These are phyloP conservation scores for Druon quercuslanigerum DNA, from an alignment of 1,140 invertebrate species.

Conservation along the genomic window DNA sequence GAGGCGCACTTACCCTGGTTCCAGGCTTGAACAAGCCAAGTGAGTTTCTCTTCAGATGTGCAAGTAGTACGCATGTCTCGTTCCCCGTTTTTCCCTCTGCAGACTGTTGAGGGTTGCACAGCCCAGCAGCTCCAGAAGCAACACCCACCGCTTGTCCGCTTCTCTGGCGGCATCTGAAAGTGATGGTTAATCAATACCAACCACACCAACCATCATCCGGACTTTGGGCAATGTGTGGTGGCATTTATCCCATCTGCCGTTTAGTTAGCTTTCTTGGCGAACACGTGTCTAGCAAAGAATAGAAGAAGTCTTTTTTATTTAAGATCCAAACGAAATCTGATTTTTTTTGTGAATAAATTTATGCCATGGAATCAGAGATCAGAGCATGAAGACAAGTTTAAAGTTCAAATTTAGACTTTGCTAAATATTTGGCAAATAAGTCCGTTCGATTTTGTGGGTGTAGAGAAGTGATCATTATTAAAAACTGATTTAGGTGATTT, in stretches of 20 bases:
- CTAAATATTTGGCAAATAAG: too few relatives aligned
- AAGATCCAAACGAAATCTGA: too few relatives aligned
- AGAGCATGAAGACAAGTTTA: too few relatives aligned
- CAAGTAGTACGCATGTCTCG: conserved; percentile 42
- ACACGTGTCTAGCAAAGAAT: neutral
- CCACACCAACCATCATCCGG: conserved; percentile 31
- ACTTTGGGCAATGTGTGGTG: conserved; percentile 31
- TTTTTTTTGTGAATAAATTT: too few relatives aligned
- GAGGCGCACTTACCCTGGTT: conserved; percentile 36
- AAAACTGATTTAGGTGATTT: too few relatives aligned
- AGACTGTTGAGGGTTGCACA: conserved; percentile 39
- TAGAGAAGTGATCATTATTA: too few relatives aligned
- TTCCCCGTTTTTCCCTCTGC: conserved; percentile 6
- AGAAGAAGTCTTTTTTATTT: too few relatives aligned
- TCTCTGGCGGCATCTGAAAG: conserved; percentile 67
- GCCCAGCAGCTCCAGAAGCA: conserved; percentile 58
- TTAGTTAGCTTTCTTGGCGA: neutral
- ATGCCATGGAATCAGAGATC: too few relatives aligned
- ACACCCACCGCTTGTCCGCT: conserved; percentile 59
- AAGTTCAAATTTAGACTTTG: too few relatives aligned
- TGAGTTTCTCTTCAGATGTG: conserved; percentile 5
- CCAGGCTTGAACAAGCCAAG: conserved; percentile 22
- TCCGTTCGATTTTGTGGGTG: too few relatives aligned
- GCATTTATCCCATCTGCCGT: neutral
- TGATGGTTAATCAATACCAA: conserved; percentile 74